Evolutionary conservation across 1,140 invertebrate species (phyloP).

Genomic region (Dendrolimus punctatus): DNA sequence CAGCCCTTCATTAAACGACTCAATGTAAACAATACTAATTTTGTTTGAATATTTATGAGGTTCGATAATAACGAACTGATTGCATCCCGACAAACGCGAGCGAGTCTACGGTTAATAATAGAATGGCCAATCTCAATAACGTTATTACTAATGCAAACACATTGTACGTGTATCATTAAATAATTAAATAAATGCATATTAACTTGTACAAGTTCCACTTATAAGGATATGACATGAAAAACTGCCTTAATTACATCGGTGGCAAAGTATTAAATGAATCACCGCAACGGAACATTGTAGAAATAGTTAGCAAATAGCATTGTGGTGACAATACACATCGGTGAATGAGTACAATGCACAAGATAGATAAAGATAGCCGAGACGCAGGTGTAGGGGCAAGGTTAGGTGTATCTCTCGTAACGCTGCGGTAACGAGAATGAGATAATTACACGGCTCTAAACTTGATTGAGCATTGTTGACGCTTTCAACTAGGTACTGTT

Average conservation of each 20-base stretch:
- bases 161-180: too few relatives aligned
- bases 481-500: conserved; percentile 8
- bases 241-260: conserved; percentile 9
- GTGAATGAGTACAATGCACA: conserved; percentile 4
- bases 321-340: conserved; percentile 16
- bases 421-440: conserved; percentile 16
- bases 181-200: conserved; percentile 3
- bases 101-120: too few relatives aligned
- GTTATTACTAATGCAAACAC: too few relatives aligned
- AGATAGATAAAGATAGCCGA: conserved; percentile 13
- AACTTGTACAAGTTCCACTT: conserved; percentile 1
- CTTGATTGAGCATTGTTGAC: conserved; percentile 21
- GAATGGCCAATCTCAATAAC: too few relatives aligned
- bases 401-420: conserved; percentile 21
- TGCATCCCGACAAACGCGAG: not conserved
- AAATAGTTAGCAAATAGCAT: conserved; percentile 15
- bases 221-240: conserved; percentile 12
- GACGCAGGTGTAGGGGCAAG: conserved; percentile 20
- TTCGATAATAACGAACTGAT: conserved; percentile 5
- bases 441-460: conserved; percentile 21
- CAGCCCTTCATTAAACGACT: conserved; percentile 33
- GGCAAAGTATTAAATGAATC: conserved; percentile 16
- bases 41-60: conserved; percentile 8
- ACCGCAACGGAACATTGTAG: conserved; percentile 14
- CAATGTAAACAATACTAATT: conserved; percentile 20